Base-by-base conservation (phyloP, 2,797 vertebrate species). In the Anisognathus igniventris region DNA sequence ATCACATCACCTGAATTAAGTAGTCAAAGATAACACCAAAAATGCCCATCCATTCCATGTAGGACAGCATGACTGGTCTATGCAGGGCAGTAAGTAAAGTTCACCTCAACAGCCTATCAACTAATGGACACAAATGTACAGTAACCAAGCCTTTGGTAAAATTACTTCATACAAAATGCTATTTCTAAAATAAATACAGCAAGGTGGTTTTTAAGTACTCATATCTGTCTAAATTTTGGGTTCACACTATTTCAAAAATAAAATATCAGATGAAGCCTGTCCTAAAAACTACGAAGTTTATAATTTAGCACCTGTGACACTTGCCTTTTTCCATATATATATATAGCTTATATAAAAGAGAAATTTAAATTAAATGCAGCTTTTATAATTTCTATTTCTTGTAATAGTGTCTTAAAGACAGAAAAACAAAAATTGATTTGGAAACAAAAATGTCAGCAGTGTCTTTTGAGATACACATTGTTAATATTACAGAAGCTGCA, bases 111-210 rank as follows among this genome's bases (percentile, higher is more conserved):
- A 40, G 37, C 10, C 24, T 64, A 45, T n/a, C 44, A 91, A 33
- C 23, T 58, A 62, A 54, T 23, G 27, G 40, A 73, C 21, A 54
- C 14, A 74, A 73, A 72, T 31, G 9, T 17, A 27, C 33, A 80
- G 28, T 44, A 93, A 86, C 23, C 14, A 64, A 58, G 20, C 6
- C 28, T 17, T 76, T 33, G 14, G 7, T 58, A 83, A 86, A 90
- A 71, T 12, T 48, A 48, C 70, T 78, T 86, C 9, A 20, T 76
- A 93, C 31, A 75, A 94, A 88, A 94, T 50, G 17, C 12, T 90
- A 62, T 94, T 95, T 96, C 86, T 91, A 92, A 90, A 96, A 95
- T 54, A 93, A 80, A 94, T 86, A 94, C 65, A 94, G 50, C 31
- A 76, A 54, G 10, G 40, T 70, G 18, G 3, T 82, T 62, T 84